Percentiles rank a stretch among this genome's conserved stretches.
Conservation (phyloP, 2,888 invertebrate genomes). For the Anthrax anthrax region DNA sequence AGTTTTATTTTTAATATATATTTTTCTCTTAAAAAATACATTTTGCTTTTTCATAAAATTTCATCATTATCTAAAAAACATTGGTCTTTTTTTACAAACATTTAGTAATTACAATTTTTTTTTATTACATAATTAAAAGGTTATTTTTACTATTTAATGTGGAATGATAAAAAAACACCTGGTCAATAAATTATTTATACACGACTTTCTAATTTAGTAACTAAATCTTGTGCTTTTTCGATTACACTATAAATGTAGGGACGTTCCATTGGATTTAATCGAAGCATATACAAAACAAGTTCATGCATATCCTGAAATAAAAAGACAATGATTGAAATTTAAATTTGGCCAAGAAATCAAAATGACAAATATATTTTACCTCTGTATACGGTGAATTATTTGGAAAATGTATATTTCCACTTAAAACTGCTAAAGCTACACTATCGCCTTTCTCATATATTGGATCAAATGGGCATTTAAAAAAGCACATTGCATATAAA, state of each 20-base stretch:
- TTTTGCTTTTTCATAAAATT: no score
- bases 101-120: no score
- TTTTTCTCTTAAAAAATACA: no score
- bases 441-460: conserved; percentile 76
- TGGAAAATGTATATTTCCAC: conserved; percentile 57
- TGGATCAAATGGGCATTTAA: conserved; percentile 71
- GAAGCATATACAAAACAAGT: conserved; percentile 52
- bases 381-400: conserved; percentile 49
- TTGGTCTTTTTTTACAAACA: no score
- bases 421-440: conserved; percentile 70
- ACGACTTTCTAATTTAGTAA: neutral
- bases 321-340: no score
- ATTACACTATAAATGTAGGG: conserved; percentile 62
- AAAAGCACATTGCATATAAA: conserved; percentile 71
- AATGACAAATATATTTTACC: conserved; percentile 19
- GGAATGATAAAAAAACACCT: no score
- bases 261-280: conserved; percentile 59
- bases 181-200: neutral
- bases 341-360: neutral
- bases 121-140: no score
- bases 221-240: conserved; percentile 40
- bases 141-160: no score
- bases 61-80: no score
- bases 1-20: no score
- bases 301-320: conserved; percentile 47